Conservation (phyloP, 2,797 vertebrate genomes). For the Neostethus bicornis region DNA sequence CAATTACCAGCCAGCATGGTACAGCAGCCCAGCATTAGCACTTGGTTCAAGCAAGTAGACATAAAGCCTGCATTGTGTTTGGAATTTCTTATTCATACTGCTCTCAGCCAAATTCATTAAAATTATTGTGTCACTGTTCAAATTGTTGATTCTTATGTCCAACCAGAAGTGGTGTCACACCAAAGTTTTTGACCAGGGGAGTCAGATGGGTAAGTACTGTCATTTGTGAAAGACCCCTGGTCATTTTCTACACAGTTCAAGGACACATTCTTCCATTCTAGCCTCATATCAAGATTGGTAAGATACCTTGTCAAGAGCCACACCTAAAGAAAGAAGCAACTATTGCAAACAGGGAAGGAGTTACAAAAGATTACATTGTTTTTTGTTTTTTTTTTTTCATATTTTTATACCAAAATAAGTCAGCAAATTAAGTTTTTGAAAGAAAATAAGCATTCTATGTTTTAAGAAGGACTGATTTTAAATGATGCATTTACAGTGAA, state of each 20-base stretch:
- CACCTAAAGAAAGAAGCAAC: slow-evolving; percentile 79
- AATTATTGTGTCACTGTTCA: slow-evolving; percentile 70
- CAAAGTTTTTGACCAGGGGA: slow-evolving; percentile 79
- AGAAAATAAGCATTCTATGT: slow-evolving; percentile 79
- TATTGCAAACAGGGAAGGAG: slow-evolving; percentile 86
- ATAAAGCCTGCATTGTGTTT: slow-evolving; percentile 94
- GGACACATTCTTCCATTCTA: slow-evolving; percentile 90
- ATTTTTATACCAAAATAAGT: slow-evolving; percentile 81
- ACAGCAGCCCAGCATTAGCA: slow-evolving; percentile 82
- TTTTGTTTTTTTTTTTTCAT: slow-evolving; percentile 90
- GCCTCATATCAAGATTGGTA: slow-evolving; percentile 95
- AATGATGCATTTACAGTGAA: slow-evolving; percentile 36
- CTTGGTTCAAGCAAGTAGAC: slow-evolving; percentile 72
- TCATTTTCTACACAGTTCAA: slow-evolving; percentile 85
- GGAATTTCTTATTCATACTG: slow-evolving; percentile 34
- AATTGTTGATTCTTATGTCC: slow-evolving; percentile 87
- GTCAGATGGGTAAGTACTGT: slow-evolving; percentile 87
- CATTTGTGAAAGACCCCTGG: slow-evolving; percentile 89
- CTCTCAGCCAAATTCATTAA: slow-evolving; percentile 41
- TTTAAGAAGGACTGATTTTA: slow-evolving; percentile 80
- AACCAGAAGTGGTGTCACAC: slow-evolving; percentile 73
- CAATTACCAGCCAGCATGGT: slow-evolving; percentile 96
- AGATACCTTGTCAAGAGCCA: slow-evolving; percentile 89
- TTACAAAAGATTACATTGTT: slow-evolving; percentile 91
- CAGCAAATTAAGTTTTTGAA: slow-evolving; percentile 85